Evolutionary conservation across 53 echinoderm and acorn worm species (phyloP).

Genomic region (Patiria pectinifera): DNA sequence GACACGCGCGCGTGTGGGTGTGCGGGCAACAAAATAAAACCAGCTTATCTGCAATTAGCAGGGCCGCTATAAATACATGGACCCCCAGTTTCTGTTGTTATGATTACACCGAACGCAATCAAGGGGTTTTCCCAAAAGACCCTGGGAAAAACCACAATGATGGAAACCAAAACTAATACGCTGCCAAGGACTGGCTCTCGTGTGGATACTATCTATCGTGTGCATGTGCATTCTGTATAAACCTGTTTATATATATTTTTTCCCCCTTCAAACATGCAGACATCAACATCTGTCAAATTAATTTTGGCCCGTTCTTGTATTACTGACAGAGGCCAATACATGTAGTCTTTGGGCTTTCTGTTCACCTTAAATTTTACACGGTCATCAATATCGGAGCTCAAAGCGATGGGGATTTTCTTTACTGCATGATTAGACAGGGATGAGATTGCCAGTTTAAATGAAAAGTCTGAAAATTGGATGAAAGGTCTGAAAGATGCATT

Average conservation of each 20-base stretch:
- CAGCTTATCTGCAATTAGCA: slow-evolving; percentile 8
- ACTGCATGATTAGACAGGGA: no score
- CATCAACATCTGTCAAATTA: background rate
- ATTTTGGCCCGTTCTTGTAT: background rate
- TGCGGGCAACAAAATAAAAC: background rate
- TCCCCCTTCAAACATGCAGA: background rate
- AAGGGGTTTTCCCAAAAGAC: slow-evolving; percentile 8
- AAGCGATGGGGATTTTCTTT: no score
- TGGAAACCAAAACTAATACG: background rate
- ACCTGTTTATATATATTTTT: background rate
- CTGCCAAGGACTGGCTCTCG: background rate
- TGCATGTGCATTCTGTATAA: no score
- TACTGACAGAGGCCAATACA: background rate
- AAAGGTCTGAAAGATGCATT: no score
- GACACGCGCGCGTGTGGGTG: background rate
- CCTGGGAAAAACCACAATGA: background rate
- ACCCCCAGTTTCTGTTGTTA: background rate
- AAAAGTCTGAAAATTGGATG: no score
- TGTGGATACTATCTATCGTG: no score
- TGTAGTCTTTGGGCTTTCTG: no score
- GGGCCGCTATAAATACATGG: background rate
- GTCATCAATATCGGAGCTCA: no score
- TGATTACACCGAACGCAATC: background rate
- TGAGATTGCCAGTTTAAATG: no score
- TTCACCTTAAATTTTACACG: no score